Evolutionary conservation across 2,888 invertebrate species (phyloP), one percentile per base, ranked within the genome.

Genomic region (Hipparchia sbordonii): DNA sequence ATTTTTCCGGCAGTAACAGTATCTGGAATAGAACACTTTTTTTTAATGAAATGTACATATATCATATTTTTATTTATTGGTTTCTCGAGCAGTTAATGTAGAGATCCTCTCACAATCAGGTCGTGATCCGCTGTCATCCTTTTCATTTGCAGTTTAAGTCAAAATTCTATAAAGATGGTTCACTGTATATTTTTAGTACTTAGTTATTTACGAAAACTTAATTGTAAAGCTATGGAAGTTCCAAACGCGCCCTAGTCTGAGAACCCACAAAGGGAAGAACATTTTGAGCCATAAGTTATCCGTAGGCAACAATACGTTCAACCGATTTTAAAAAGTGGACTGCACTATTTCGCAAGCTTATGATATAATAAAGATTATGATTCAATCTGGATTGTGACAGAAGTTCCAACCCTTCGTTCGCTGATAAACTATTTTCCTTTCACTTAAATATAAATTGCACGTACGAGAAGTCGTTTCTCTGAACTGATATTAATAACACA

Each of bases 1-100:
- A 82, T 96, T 94, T 62, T 94, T 94, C 57, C 95, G 94, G 83
- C 97, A 98, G 86, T 97, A 97, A 85, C 97, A 98, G 86, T 96
- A 96, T 79, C 93, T 93, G 90, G 13, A 91, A 90, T 72, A 0
- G n/a, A 60, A 60, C 23, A 9, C 5, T 23, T 6, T 8, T 7
- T 6, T 48, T 68, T 39, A 69, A 6, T 45, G 23, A 59, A 10
- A 39, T 2, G 9, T 9, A 62, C 1, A n/a, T n/a, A n/a, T n/a
- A 13, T 6, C 46, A 59, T 56, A 51, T 51, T n/a, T 7, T 13
- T 23, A 57, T 23, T 23, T 13, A 59, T 59, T 33, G 9, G 54
- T 54, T 12, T 54, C 54, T n/a, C 54, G 54, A 6, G 54, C n/a
- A 54, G 39, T 39, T 39, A 4, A 39, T 39, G 2, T 39, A 39